These are phyloP conservation scores for Varanus salvator DNA, from an alignment of 2,113 vertebrate species.

Conservation along the genomic window DNA sequence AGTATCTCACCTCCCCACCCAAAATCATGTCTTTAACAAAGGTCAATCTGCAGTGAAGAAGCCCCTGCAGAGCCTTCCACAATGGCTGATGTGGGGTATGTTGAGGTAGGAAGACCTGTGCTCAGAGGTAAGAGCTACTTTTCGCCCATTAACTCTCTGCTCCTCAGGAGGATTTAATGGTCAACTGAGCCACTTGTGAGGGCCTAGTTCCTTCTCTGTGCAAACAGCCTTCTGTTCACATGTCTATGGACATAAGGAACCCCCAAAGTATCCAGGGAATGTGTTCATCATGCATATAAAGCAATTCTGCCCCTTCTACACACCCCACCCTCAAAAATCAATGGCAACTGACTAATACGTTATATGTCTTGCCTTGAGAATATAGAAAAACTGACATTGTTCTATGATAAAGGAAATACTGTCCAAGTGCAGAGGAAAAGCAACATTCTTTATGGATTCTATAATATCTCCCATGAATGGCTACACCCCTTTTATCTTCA, in stretches of 20 bases:
- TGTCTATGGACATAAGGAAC: neutral
- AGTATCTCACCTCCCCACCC: neutral
- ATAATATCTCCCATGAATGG: neutral
- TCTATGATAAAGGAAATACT: neutral
- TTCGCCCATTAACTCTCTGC: no score
- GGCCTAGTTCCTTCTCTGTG: neutral
- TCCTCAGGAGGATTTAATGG: neutral
- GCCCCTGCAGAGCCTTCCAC: no score
- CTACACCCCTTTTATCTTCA: neutral
- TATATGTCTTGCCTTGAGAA: conserved; percentile 8
- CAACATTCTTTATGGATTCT: neutral
- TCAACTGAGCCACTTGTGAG: neutral
- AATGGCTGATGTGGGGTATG: no score
- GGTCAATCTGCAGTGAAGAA: no score
- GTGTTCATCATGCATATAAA: neutral
- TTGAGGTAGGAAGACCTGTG: no score
- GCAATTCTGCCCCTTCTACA: neutral
- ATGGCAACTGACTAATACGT: neutral
- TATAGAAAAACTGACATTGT: neutral
- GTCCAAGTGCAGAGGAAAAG: neutral
- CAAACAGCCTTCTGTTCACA: neutral
- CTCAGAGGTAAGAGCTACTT: no score
- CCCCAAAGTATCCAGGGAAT: neutral
- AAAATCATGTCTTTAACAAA: no score
- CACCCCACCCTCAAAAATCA: neutral